A percentile compares a stretch with the other conserved stretches of the same genome.
These are phyloP conservation scores for Abramis brama DNA, from an alignment of 2,113 vertebrate species.

Conservation along the genomic window DNA sequence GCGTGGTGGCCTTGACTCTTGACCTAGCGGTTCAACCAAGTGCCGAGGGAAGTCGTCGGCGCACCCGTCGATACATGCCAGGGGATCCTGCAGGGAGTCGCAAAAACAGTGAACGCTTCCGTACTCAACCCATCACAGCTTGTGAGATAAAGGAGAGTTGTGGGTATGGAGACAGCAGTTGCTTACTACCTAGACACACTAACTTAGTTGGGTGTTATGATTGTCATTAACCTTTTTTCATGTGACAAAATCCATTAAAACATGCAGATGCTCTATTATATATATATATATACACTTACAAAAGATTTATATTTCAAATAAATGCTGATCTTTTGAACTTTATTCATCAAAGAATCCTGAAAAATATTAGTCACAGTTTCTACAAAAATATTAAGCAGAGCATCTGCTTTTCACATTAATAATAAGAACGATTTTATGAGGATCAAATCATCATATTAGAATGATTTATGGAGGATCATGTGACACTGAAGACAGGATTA, in stretches of 20 bases:
- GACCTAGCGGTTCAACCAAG: slow-evolving; percentile 66
- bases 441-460: too few species aligned
- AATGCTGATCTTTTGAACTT: neutral
- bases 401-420: too few species aligned
- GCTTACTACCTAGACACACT: neutral
- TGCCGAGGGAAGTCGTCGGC: slow-evolving; percentile 65
- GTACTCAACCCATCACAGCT: slow-evolving; percentile 79
- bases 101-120: slow-evolving; percentile 77
- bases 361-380: neutral
- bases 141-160: slow-evolving; percentile 75
- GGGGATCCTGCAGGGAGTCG: slow-evolving; percentile 60
- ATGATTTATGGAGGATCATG: too few species aligned
- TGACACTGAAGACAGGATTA: too few species aligned
- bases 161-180: slow-evolving; percentile 64
- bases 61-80: slow-evolving; percentile 70
- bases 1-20: slow-evolving; percentile 58
- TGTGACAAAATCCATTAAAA: neutral
- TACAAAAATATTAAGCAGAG: neutral
- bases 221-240: neutral
- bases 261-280: too few species aligned
- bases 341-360: neutral
- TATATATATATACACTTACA: too few species aligned
- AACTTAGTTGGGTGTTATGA: neutral
- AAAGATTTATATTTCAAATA: neutral
- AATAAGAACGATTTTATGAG: too few species aligned